Evolutionary conservation across 2,888 invertebrate species (phyloP), one percentile per base, ranked within the genome.

Genomic region (Macaria liturata): DNA sequence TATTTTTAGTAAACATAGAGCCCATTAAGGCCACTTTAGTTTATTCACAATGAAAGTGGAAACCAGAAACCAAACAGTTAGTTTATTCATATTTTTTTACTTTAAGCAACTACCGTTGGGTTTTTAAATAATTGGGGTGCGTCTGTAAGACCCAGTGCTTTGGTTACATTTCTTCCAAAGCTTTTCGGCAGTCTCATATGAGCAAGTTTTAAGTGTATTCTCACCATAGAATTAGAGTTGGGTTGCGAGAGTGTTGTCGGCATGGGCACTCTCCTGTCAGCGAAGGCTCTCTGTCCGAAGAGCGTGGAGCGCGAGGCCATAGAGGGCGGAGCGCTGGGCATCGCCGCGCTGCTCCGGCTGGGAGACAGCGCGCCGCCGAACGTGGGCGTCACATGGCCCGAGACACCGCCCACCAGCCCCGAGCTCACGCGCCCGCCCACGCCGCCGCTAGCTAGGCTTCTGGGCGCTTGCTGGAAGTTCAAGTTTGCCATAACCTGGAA

Each of bases 401-500:
- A 88, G 9, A 88, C 95, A 82, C 95, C 96, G 77, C 96, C 95
- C 86, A 95, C 97, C 85, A 96, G 94, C 81, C 96, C 96, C 67
- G 95, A 85, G 69, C 91, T 82, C 44, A 91, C 91, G 77, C 93
- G 83, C 80, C 93, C 83, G 47, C 91, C 90, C 64, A 91, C 89
- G 61, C 92, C 88, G 74, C 92, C 95, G 90, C 96, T 96, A 88
- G 96, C 96, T 93, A 97, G 95, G 94, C 96, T 97, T 93, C 97
- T 95, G 91, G 97, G 96, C 78, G 96, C 95, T 93, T 95, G 95
- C 91, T 96, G 96, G 93, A 97, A 96, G 94, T 97, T 97, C 95
- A 97, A 94, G 94, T 97, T 97, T 94, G 97, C 97, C 97, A 97
- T 97, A 95, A 95, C 96, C 96, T 94, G 91, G 9, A 83, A 88